Conservation (phyloP, 2,113 vertebrate genomes). For the Mirounga angustirostris region DNA sequence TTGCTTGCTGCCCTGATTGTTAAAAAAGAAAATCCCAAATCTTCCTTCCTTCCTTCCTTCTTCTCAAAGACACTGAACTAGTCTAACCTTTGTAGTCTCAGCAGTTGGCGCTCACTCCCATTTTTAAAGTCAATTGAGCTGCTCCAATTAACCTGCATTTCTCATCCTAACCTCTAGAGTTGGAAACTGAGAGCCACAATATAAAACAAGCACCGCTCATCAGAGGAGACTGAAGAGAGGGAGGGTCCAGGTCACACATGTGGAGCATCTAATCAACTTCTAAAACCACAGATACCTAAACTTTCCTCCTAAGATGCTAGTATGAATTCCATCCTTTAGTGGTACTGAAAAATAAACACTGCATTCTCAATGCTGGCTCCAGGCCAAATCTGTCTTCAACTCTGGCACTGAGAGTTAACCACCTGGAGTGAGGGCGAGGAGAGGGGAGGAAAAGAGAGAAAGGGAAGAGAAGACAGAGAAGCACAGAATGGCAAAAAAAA, state of each 20-base stretch:
- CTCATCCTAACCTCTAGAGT: constrained; percentile 43
- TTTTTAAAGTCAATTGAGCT: constrained; percentile 66
- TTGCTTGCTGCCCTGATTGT: constrained; percentile 8
- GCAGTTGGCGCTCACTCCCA: constrained; percentile 5
- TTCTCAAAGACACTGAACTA: constrained; percentile 43
- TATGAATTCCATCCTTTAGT: constrained; percentile 58
- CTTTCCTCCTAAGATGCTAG: constrained; percentile 60
- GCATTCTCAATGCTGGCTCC: constrained; percentile 57
- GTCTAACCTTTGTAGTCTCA: constrained; percentile 52
- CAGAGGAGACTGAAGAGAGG: not conserved
- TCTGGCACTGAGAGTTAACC: constrained; percentile 71
- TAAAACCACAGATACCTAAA: constrained; percentile 53
- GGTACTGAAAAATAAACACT: constrained; percentile 57
- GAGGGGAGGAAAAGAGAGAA: not conserved
- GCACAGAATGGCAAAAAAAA: constrained; percentile 59
- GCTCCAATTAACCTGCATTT: constrained; percentile 71
- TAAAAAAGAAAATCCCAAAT: constrained; percentile 10
- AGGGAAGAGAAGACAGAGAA: constrained; percentile 42
- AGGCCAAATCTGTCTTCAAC: constrained; percentile 74
- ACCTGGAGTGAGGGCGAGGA: constrained; percentile 53
- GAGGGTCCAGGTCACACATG: not conserved
- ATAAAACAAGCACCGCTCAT: constrained; percentile 44
- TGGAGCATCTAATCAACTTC: constrained; percentile 65
- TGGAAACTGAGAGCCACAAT: constrained; percentile 27
- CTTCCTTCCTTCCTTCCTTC: not conserved